Evolutionary conservation across 2,797 vertebrate genomes (phyloP).

Genomic region (Sebastes nivosus): DNA sequence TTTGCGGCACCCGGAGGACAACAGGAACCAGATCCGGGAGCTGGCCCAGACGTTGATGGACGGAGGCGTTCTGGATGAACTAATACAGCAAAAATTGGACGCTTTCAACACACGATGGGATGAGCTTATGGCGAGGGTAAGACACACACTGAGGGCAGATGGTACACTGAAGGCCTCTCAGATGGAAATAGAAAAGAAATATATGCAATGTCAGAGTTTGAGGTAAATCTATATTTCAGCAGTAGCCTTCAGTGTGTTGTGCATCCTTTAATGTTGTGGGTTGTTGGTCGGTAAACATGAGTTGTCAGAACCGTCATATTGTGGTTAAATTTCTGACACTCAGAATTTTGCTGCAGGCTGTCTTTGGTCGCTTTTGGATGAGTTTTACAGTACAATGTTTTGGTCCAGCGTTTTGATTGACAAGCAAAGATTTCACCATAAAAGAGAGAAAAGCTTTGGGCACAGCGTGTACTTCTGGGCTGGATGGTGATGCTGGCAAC

Average conservation of each 20-base stretch:
- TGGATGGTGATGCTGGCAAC: neutral
- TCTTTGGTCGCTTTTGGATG: neutral
- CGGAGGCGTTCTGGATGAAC: constrained; percentile 94
- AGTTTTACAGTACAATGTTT: neutral
- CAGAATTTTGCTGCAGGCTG: neutral
- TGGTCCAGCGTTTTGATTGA: neutral
- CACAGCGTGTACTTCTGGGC: neutral
- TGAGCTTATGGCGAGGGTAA: constrained; percentile 92
- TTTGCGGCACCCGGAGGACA: constrained; percentile 94
- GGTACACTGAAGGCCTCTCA: neutral
- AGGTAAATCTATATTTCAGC: neutral
- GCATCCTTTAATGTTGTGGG: neutral
- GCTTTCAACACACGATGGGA: constrained; percentile 94
- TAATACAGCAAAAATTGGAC: constrained; percentile 95
- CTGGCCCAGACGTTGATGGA: constrained; percentile 97
- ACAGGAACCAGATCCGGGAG: constrained; percentile 94
- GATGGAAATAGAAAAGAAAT: neutral
- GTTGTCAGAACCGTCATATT: no score
- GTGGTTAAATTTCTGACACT: neutral
- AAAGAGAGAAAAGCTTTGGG: neutral
- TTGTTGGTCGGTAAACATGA: neutral
- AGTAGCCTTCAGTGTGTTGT: neutral
- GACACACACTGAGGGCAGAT: neutral
- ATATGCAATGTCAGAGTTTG: neutral
- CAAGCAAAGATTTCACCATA: neutral